phyloP scores from a whole-genome alignment of 2,797 vertebrate species.

The Spea hammondii region DNA sequence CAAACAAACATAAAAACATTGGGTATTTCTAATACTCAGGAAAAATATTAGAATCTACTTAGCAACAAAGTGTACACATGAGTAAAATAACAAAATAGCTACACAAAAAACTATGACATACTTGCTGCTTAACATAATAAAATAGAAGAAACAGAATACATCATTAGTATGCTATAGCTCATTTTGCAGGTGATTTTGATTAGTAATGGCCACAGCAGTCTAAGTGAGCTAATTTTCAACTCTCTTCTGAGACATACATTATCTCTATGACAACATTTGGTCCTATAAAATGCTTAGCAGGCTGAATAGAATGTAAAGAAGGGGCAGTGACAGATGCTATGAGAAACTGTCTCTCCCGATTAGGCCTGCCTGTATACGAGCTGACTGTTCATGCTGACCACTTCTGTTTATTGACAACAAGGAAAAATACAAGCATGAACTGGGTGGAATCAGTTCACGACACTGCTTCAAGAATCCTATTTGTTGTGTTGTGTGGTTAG shows the following conservation, averaged over 20 bases:
- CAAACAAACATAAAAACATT: too few species aligned
- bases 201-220: neutral
- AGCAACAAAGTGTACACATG: too few species aligned
- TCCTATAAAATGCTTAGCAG: neutral
- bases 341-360: constrained; percentile 4
- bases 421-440: neutral
- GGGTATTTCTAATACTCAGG: too few species aligned
- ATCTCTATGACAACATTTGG: neutral
- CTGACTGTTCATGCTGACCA: neutral
- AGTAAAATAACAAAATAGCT: too few species aligned
- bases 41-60: too few species aligned
- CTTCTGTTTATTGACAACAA: neutral
- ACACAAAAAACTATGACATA: too few species aligned
- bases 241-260: neutral
- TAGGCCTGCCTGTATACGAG: neutral
- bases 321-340: neutral
- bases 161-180: too few species aligned
- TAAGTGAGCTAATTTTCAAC: neutral
- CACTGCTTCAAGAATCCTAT: neutral
- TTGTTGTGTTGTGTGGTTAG: neutral
- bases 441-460: neutral
- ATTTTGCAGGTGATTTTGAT: neutral
- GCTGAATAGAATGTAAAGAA: neutral
- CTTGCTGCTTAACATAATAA: too few species aligned
- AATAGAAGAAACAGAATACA: too few species aligned